Evolutionary conservation across 2,888 invertebrate genomes (phyloP), one percentile per base, ranked within the genome.

Genomic region (Diogma glabrata): DNA sequence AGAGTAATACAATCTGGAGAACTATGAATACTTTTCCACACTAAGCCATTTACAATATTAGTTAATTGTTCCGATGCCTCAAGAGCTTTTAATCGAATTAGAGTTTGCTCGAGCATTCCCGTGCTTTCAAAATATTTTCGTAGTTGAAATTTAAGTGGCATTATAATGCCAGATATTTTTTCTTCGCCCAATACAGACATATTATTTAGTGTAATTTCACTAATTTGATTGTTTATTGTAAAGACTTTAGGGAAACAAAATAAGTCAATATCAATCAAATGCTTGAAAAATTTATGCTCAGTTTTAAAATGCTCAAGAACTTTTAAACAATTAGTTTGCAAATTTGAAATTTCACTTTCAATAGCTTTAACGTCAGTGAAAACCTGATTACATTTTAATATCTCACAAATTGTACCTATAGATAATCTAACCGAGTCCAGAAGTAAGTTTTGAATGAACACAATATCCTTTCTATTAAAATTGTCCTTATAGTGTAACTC

Each of bases 21-120:
- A 4, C 19, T 16, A 5, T 16, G 9, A 10, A 40, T 40, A 19
- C 4, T 9, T 40, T 40, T 40, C 40, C 40, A 40, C 9, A 40
- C 19, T 19, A 20, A 40, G n/a, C 19, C 40, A 40, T 40, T 40
- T 4, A 40, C 40, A 40, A 40, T 40, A 40, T 40, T 40, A 16
- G 10, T 16, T 14, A 38, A 10, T 16, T 38, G 14, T 9, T 14
- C 16, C 5, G 2, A 38, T 1, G 6, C 9, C 10, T 38, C 3
- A 38, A 38, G 38, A 16, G 2, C 4, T 7, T 8, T 38, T 38
- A 38, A 14, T 3, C 16, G 38, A 16, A 17, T 38, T 16, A 16
- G 19, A 9, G 38, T 38, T 16, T 38, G 14, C 19, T 38, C 16
- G 4, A 38, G 17, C 38, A 38, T 38, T 38, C 17, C 38, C 7